Evolutionary conservation across 2,113 vertebrate genomes (phyloP).

Genomic region (Ciconia boyciana): DNA sequence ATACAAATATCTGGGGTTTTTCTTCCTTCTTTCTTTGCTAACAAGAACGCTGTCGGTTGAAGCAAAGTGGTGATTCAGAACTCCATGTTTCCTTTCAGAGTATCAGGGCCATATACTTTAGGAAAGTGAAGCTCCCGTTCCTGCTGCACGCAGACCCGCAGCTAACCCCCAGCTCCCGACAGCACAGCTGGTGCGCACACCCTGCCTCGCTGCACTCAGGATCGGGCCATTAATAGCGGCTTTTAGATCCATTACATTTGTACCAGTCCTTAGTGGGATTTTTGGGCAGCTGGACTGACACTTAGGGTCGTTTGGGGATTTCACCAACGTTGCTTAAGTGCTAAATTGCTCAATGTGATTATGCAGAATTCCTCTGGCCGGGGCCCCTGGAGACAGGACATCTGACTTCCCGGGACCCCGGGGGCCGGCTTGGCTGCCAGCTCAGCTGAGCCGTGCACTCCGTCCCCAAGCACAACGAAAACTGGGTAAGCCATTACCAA

Average conservation of each 20-base stretch:
- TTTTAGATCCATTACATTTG: constrained; percentile 52
- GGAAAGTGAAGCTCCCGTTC: background rate
- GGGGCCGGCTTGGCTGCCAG: background rate
- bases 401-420: background rate
- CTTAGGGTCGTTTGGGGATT: constrained; percentile 72
- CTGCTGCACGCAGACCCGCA: fast-evolving
- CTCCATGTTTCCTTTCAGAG: background rate
- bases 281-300: constrained; percentile 66
- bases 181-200: background rate
- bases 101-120: background rate
- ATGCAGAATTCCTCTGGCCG: constrained; percentile 59
- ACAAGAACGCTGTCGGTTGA: constrained; percentile 38
- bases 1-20: constrained; percentile 79
- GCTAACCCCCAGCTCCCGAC: background rate
- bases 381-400: constrained; percentile 38
- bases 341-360: constrained; percentile 71
- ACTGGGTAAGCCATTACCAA: background rate
- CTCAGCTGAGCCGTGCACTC: fast-evolving
- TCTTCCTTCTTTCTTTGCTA: constrained; percentile 67
- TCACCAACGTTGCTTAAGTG: constrained; percentile 70
- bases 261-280: constrained; percentile 62
- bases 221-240: background rate
- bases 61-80: constrained; percentile 22
- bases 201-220: background rate
- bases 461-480: background rate